A percentile compares a stretch with the other conserved stretches of the same genome.
Conservation (phyloP, 2,888 invertebrate species). For the Megastigmus dorsalis region DNA sequence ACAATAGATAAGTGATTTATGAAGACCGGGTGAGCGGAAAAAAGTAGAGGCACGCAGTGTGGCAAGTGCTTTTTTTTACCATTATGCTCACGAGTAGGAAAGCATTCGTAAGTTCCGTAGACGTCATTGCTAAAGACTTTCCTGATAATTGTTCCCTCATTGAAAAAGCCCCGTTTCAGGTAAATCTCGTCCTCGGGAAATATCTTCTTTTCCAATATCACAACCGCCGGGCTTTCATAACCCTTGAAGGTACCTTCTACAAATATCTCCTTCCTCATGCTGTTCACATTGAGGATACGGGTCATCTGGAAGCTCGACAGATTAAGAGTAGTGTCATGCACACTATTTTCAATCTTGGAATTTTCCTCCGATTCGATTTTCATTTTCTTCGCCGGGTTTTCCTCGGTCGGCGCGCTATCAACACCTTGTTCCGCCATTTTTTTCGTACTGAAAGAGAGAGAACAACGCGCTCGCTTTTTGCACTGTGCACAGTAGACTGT, state of each 20-base stretch:
- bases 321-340: slow-evolving; percentile 72
- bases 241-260: slow-evolving; percentile 82
- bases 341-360: slow-evolving; percentile 24
- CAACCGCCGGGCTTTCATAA: slow-evolving; percentile 79
- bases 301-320: slow-evolving; percentile 82
- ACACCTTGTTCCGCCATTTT: slow-evolving; percentile 50
- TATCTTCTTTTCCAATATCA: slow-evolving; percentile 88
- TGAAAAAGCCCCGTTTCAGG: slow-evolving; percentile 80
- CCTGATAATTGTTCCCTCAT: slow-evolving; percentile 77
- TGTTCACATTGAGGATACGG: slow-evolving; percentile 83
- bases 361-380: slow-evolving; percentile 18
- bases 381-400: slow-evolving; percentile 9
- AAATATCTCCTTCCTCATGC: slow-evolving; percentile 82
- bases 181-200: slow-evolving; percentile 80
- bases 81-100: slow-evolving; percentile 79
- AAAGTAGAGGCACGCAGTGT: too few species aligned
- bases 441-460: not conserved
- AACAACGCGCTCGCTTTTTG: not conserved
- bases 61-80: too few species aligned
- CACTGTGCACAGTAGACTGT: too few species aligned
- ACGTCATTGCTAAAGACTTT: slow-evolving; percentile 88
- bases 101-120: slow-evolving; percentile 88
- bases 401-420: slow-evolving; percentile 25
- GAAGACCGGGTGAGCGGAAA: too few species aligned
- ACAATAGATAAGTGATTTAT: too few species aligned